These are phyloP conservation scores for Coracopsis vasa DNA, from an alignment of 2,113 vertebrate genomes.

Conservation along the genomic window DNA sequence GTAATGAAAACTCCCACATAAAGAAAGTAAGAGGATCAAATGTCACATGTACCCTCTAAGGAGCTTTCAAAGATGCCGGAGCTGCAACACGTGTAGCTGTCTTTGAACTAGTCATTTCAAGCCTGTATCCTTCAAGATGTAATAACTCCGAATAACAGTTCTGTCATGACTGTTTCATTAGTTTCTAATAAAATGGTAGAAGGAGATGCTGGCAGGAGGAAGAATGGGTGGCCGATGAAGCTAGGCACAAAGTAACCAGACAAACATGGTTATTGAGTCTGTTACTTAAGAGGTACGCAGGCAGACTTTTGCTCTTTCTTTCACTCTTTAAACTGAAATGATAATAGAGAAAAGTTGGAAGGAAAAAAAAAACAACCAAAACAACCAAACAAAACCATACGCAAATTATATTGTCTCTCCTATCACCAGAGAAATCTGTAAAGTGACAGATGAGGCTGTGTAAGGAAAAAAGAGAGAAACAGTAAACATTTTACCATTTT, in stretches of 20 bases:
- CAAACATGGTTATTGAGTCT: background rate
- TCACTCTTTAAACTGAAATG: background rate
- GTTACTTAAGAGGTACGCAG: background rate
- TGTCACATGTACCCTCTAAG: background rate
- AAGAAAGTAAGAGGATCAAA: slow-evolving; percentile 26
- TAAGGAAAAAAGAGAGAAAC: background rate
- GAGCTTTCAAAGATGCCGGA: background rate
- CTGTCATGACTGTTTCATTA: background rate
- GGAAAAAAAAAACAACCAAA: background rate
- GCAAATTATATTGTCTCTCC: background rate
- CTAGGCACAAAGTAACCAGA: background rate
- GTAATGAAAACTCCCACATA: slow-evolving; percentile 15
- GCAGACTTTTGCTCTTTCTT: background rate
- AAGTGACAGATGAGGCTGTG: background rate
- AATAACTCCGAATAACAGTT: background rate
- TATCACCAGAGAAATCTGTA: background rate
- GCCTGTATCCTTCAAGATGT: background rate
- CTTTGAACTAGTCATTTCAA: background rate
- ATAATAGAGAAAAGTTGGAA: background rate
- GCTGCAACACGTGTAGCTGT: background rate
- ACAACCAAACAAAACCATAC: background rate
- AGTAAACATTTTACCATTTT: background rate
- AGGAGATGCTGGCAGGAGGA: background rate
- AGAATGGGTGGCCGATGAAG: background rate
- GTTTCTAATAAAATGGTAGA: background rate